phyloP scores from a whole-genome alignment of 2,888 invertebrate genomes.

The Agrochola macilenta region DNA sequence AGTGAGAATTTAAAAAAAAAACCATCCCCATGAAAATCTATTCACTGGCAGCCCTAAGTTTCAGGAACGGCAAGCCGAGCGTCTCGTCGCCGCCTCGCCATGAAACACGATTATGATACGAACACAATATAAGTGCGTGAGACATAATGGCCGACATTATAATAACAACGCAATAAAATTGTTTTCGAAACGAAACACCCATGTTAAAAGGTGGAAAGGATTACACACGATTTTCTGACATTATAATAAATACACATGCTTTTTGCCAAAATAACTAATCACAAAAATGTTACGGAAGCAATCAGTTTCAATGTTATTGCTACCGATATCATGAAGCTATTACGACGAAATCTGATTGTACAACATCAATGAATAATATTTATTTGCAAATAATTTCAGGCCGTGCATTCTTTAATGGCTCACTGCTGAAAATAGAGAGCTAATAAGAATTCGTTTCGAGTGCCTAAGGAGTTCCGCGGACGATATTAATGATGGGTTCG shows the following conservation, averaged over 20 bases:
- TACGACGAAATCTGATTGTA: not conserved
- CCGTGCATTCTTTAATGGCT: not conserved
- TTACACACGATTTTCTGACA: slow-evolving; percentile 24
- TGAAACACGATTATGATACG: slow-evolving; percentile 70
- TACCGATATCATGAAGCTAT: slow-evolving; percentile 5
- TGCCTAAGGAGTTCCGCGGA: too few relatives aligned
- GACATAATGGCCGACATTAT: slow-evolving; percentile 57
- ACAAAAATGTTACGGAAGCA: slow-evolving; percentile 4
- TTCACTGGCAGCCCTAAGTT: slow-evolving; percentile 48
- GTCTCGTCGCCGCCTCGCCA: slow-evolving; percentile 48
- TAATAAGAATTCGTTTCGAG: not conserved
- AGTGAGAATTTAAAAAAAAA: not conserved
- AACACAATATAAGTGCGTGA: slow-evolving; percentile 52
- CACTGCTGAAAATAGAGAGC: not conserved
- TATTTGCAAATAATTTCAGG: not conserved
- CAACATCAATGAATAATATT: not conserved
- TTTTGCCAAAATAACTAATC: slow-evolving; percentile 22
- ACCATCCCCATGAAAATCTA: not conserved
- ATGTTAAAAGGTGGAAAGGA: slow-evolving; percentile 28
- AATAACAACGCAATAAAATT: slow-evolving; percentile 53
- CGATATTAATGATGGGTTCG: too few relatives aligned
- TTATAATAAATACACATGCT: slow-evolving; percentile 27
- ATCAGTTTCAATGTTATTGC: slow-evolving; percentile 7
- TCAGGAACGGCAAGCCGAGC: slow-evolving; percentile 23
- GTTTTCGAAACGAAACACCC: slow-evolving; percentile 48